Evolutionary conservation across 2,113 vertebrate genomes (phyloP).

Genomic region (Eublepharis macularius): DNA sequence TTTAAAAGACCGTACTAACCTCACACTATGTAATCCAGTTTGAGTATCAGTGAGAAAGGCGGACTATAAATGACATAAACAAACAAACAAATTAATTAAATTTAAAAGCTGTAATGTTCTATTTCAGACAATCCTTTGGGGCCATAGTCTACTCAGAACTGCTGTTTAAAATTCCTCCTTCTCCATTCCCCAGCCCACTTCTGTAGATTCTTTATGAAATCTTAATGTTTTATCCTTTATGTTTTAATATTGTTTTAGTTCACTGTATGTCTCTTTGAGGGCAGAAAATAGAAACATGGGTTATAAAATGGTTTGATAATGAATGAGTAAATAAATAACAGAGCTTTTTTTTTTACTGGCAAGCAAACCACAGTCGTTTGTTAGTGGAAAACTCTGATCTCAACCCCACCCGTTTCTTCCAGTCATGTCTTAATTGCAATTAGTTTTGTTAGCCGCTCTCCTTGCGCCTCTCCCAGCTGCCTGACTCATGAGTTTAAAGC

Average conservation of each 20-base stretch:
- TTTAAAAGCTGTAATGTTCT: not conserved
- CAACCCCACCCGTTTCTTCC: not conserved
- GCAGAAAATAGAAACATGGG: not conserved
- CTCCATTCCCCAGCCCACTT: no score
- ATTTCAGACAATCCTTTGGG: no score
- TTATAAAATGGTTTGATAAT: not conserved
- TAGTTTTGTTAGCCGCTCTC: not conserved
- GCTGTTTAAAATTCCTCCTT: no score
- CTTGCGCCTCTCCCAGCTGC: not conserved
- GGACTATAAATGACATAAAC: no score
- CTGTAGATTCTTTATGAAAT: no score
- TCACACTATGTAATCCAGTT: no score
- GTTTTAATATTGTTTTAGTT: not conserved
- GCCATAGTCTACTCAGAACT: no score
- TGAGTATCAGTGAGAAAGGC: no score
- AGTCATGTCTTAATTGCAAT: not conserved
- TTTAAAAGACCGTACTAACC: no score
- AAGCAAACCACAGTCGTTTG: not conserved
- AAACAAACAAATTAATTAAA: no score
- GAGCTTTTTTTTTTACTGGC: not conserved
- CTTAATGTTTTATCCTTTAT: no score
- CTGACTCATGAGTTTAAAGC: not conserved
- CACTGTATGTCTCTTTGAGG: not conserved
- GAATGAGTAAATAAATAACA: not conserved
- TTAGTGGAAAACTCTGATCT: not conserved